Percentiles rank a stretch among this genome's conserved stretches.
phyloP scores from a whole-genome alignment of 2,113 vertebrate genomes.

The Diadophis punctatus region DNA sequence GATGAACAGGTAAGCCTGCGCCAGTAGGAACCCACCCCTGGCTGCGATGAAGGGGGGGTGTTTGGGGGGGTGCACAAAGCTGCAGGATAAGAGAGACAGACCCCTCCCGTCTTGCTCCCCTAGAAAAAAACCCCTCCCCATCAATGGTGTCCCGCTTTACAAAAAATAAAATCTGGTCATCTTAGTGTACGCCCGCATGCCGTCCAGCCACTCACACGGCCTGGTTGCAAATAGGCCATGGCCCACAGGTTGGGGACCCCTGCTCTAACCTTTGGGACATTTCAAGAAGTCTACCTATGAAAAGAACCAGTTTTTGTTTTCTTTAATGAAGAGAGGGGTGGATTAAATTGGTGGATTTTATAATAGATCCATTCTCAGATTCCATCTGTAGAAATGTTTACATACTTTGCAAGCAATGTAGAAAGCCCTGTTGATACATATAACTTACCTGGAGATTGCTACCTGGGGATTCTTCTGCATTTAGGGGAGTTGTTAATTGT shows the following conservation, averaged over 20 bases:
- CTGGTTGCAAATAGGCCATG: no score
- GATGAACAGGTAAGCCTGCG: no score
- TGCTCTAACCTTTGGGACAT: not conserved
- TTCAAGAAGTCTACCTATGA: not conserved
- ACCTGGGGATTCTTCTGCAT: not conserved
- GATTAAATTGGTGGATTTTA: not conserved
- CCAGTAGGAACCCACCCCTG: no score
- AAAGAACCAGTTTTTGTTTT: not conserved
- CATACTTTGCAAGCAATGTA: not conserved
- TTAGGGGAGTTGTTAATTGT: not conserved
- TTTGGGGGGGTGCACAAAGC: no score
- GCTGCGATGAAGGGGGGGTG: no score
- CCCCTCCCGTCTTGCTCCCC: no score
- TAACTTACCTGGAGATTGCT: not conserved
- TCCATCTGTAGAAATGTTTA: not conserved
- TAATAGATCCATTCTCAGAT: not conserved
- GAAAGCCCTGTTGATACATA: not conserved
- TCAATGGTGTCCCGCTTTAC: no score
- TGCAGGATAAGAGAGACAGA: no score
- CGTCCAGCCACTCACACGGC: no score
- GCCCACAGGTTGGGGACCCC: no score
- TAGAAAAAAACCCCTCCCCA: no score
- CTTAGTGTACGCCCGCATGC: fast-evolving
- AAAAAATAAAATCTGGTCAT: no score
- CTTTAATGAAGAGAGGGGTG: not conserved